A percentile compares a stretch with the other conserved stretches of the same genome.
These are phyloP conservation scores for Bovichtus variegatus DNA, from an alignment of 2,797 vertebrate genomes.

Conservation along the genomic window DNA sequence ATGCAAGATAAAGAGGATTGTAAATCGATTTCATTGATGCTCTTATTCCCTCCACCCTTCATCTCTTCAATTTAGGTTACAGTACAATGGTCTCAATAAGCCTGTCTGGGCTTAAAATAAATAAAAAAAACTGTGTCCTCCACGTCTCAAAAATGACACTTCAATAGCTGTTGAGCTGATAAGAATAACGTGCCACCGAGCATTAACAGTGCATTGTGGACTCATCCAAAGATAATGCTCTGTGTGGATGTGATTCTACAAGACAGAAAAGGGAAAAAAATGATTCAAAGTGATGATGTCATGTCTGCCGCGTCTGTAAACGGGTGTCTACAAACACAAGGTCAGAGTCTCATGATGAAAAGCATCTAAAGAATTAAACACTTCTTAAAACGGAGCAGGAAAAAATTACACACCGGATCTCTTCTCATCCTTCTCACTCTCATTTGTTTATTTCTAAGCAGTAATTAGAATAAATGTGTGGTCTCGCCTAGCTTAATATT, in stretches of 20 bases:
- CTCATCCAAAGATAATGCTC: conserved; percentile 60
- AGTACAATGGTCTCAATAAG: conserved; percentile 77
- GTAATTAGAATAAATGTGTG: conserved; percentile 84
- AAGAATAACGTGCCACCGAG: conserved; percentile 70
- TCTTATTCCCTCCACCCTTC: conserved; percentile 42
- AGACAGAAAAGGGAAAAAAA: conserved; percentile 47
- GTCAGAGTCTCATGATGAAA: conserved; percentile 61
- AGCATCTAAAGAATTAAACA: conserved; percentile 51
- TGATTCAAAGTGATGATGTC: conserved; percentile 78
- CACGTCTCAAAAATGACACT: conserved; percentile 74
- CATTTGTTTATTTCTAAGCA: conserved; percentile 73
- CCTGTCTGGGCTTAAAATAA: conserved; percentile 51
- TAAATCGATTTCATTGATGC: conserved; percentile 85
- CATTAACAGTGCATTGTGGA: conserved; percentile 69
- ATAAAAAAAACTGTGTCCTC: conserved; percentile 23
- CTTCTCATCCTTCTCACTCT: conserved; percentile 61
- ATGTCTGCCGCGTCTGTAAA: conserved; percentile 65
- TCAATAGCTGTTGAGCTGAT: conserved; percentile 74
- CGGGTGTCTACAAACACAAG: conserved; percentile 67
- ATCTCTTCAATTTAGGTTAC: conserved; percentile 75
- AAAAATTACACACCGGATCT: conserved; percentile 59
- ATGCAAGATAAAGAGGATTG: conserved; percentile 84
- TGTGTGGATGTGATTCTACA: conserved; percentile 56
- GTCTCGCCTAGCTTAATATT: conserved; percentile 79
- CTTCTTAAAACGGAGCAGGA: conserved; percentile 34